Evolutionary conservation across 2,797 vertebrate genomes (phyloP), one percentile per base, ranked within the genome.

Genomic region (Bothrops alternatus): DNA sequence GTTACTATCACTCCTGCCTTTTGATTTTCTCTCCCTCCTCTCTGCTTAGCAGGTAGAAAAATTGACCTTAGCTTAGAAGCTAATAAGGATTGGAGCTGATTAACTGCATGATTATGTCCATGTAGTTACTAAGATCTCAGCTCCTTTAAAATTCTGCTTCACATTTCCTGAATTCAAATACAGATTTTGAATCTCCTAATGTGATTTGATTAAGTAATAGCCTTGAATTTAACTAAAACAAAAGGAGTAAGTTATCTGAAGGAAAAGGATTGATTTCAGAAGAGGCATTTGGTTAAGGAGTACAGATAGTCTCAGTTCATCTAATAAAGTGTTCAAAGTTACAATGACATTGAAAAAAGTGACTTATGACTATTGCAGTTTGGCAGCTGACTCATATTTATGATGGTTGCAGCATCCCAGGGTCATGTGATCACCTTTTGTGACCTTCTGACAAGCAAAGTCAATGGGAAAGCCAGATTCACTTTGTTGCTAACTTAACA

Each of bases 161-260:
- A 28, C 42, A 32, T 87, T 92, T 85, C 91, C 82, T 78, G 13
- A 37, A 2, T 42, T 42, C 73, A 23, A 23, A 42, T 42, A 18
- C 73, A 47, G 37, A 82, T 82, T 82, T 82, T 47, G 73, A 47
- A 23, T 42, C 73, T 42, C 20, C 90, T 86, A 88, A 94, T 94
- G 94, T 92, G 95, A 91, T 93, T 93, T 95, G 93, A 96, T 96
- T 96, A 96, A 96, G 96, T 85, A n/a, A 91, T 58, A 60, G 42
- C 90, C 85, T 47, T 85, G 50, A 90, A 50, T 42, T 47, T 86
- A 93, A 95, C 96, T 95, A 92, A 91, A 88, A 96, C 95, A 96
- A 96, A 93, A 94, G 94, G 42, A 90, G 90, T 63, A 55, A 50
- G 90, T 92, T 95, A 94, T 93, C 94, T 95, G 95, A 73, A 93